A percentile compares a stretch with the other conserved stretches of the same genome.
Evolutionary conservation across 2,113 vertebrate species (phyloP).

Genomic region (Centropus bengalensis): DNA sequence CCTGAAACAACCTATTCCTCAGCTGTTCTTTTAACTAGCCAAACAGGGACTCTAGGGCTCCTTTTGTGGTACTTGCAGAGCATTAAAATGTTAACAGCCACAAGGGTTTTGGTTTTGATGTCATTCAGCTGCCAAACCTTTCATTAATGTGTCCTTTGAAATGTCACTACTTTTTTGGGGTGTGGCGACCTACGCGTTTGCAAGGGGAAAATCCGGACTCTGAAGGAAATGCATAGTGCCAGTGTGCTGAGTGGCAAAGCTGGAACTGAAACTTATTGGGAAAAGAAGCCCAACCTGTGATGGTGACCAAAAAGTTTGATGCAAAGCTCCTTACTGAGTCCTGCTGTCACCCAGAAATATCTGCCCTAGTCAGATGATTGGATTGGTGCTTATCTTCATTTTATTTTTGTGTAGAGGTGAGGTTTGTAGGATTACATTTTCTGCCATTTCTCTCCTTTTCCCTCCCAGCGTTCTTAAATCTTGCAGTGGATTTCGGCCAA

Average conservation of each 20-base stretch:
- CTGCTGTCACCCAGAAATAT: not conserved
- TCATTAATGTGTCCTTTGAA: not conserved
- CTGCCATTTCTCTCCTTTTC: not conserved
- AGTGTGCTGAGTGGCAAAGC: not conserved
- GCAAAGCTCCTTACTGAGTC: not conserved
- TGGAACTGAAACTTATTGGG: conserved; percentile 18
- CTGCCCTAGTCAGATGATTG: not conserved
- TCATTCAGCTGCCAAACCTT: not conserved
- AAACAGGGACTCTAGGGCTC: not conserved
- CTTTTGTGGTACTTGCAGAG: not conserved
- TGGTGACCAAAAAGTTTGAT: not conserved
- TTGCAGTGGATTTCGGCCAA: not conserved
- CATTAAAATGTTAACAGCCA: not conserved
- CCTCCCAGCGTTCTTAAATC: not conserved
- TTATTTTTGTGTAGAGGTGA: not conserved
- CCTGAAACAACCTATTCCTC: not conserved
- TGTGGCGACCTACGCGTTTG: not conserved
- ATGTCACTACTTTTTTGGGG: not conserved
- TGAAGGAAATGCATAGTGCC: not conserved
- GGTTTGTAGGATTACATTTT: not conserved
- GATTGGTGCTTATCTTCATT: not conserved
- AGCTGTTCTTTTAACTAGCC: not conserved
- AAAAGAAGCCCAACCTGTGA: not conserved
- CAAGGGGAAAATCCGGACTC: not conserved
- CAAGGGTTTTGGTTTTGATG: not conserved